phyloP scores from a whole-genome alignment of 2,888 invertebrate species.

The Drosophila subsilvestris region DNA sequence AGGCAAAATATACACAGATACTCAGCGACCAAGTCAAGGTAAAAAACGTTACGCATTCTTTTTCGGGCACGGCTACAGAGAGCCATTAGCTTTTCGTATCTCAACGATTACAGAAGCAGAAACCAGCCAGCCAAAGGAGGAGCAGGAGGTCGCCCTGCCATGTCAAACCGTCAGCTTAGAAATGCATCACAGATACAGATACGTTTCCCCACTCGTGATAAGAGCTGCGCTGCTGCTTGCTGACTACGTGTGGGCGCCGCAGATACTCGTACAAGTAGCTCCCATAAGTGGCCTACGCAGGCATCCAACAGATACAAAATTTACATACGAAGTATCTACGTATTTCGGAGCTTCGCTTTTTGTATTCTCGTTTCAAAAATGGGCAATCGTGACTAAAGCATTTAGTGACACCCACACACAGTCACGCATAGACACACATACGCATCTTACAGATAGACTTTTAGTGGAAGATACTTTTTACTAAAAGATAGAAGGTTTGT shows the following conservation, averaged over 20 bases:
- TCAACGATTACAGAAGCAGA: conserved; percentile 35
- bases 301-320: conserved; percentile 26
- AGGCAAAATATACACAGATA: conserved; percentile 44
- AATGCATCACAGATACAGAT: conserved; percentile 46
- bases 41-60: conserved; percentile 70
- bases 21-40: conserved; percentile 69
- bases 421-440: conserved; percentile 12
- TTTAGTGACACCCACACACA: conserved; percentile 27
- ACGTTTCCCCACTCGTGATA: conserved; percentile 31
- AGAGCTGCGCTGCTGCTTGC: conserved; percentile 21
- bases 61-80: conserved; percentile 46
- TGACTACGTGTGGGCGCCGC: conserved; percentile 30
- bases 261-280: conserved; percentile 18
- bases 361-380: conserved; percentile 4
- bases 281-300: conserved; percentile 20
- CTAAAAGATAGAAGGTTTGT: not conserved
- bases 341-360: not conserved
- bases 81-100: conserved; percentile 44
- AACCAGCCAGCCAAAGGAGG: not conserved
- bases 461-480: not conserved
- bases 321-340: conserved; percentile 8
- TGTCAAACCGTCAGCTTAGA: conserved; percentile 28
- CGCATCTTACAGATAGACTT: conserved; percentile 9
- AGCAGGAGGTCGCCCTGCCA: conserved; percentile 2
- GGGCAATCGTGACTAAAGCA: conserved; percentile 22